phyloP scores from a whole-genome alignment of 2,797 vertebrate species.

The Platalea minor region DNA sequence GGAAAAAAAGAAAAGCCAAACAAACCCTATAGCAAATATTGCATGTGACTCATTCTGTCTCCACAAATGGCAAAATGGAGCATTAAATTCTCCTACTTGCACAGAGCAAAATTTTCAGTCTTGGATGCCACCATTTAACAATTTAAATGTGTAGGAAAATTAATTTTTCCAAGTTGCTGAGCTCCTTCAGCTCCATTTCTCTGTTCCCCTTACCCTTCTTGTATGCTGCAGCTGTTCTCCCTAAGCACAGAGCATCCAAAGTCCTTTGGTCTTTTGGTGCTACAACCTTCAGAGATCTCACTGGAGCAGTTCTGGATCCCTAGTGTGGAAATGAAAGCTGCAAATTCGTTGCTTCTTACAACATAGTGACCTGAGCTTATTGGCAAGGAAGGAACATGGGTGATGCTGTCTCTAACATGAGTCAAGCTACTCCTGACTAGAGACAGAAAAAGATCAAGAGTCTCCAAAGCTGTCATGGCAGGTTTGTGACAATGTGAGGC shows the following conservation, averaged over 20 bases:
- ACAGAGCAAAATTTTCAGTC: not conserved
- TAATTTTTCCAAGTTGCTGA: not conserved
- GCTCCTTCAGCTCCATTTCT: not conserved
- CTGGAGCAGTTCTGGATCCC: not conserved
- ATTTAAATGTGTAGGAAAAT: not conserved
- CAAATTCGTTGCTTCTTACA: not conserved
- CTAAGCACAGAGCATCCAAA: not conserved
- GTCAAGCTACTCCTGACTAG: not conserved
- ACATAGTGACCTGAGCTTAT: not conserved
- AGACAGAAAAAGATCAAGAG: not conserved
- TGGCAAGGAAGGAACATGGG: not conserved
- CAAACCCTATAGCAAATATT: not conserved
- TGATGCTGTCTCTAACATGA: not conserved
- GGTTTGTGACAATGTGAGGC: not conserved
- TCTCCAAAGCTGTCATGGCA: not conserved
- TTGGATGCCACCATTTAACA: not conserved
- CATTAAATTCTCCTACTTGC: not conserved
- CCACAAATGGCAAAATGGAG: not conserved
- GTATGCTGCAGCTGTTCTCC: not conserved
- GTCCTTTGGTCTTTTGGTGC: not conserved
- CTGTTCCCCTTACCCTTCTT: not conserved
- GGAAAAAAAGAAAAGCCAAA: fast-evolving
- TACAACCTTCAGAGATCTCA: not conserved
- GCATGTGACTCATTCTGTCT: not conserved
- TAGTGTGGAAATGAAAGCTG: not conserved